A percentile compares a stretch with the other conserved stretches of the same genome.
These are phyloP conservation scores for Phaenicophaeus curvirostris DNA, from an alignment of 2,797 vertebrate genomes.

Conservation along the genomic window DNA sequence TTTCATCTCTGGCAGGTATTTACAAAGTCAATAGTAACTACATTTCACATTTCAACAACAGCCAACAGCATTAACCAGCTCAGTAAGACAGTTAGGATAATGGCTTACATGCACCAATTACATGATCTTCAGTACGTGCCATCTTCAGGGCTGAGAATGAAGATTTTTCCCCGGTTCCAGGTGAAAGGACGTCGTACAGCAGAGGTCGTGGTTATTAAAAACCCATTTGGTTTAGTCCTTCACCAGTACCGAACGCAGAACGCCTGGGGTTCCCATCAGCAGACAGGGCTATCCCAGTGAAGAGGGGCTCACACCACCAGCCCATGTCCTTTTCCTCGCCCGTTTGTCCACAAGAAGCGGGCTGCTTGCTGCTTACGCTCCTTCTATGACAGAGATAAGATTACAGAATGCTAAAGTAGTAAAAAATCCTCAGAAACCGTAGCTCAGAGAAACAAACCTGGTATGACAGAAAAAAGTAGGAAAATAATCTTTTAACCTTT, in stretches of 20 bases:
- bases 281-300: conserved; percentile 18
- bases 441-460: conserved; percentile 63
- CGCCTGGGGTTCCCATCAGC: conserved; percentile 24
- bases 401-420: conserved; percentile 54
- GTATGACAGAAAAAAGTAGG: conserved; percentile 54
- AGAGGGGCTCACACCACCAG: not conserved
- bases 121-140: conserved; percentile 72
- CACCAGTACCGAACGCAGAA: conserved; percentile 51
- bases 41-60: conserved; percentile 88
- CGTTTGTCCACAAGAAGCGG: not conserved
- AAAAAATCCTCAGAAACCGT: conserved; percentile 69
- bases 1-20: conserved; percentile 84
- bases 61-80: conserved; percentile 85
- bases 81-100: conserved; percentile 84
- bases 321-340: not conserved
- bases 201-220: conserved; percentile 47
- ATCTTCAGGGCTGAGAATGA: conserved; percentile 67
- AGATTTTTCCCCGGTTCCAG: conserved; percentile 63
- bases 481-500: conserved; percentile 63
- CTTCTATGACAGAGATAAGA: conserved; percentile 57
- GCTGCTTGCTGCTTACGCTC: conserved; percentile 45
- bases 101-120: conserved; percentile 84
- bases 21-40: conserved; percentile 93
- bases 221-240: conserved; percentile 50
- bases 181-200: conserved; percentile 63